Evolutionary conservation across 2,113 vertebrate genomes (phyloP).

Genomic region (Puffinus mauretanicus): DNA sequence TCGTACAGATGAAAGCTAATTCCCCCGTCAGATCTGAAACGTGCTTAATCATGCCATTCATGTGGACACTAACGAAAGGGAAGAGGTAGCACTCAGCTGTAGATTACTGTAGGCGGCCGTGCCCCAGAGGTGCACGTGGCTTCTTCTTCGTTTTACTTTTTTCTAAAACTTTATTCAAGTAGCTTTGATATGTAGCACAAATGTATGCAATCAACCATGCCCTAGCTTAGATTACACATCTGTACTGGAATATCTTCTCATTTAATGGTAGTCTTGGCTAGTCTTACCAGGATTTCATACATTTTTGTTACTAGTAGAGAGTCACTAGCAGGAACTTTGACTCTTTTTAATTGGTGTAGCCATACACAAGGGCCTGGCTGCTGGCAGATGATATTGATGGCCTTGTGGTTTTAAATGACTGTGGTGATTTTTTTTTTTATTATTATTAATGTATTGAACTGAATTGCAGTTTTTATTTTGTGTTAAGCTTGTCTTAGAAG

Average conservation of each 20-base stretch:
- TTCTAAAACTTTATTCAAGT: neutral
- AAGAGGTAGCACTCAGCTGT: neutral
- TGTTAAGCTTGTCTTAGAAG: neutral
- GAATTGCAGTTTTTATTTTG: conserved; percentile 18
- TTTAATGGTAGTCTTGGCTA: neutral
- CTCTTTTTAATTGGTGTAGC: neutral
- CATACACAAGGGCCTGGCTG: conserved; percentile 41
- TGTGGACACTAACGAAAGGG: neutral
- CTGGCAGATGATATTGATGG: conserved; percentile 37
- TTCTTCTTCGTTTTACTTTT: neutral
- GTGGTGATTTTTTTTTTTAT: neutral
- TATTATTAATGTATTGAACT: conserved; percentile 24
- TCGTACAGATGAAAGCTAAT: accelerated
- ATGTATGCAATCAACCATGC: neutral
- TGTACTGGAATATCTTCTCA: neutral
- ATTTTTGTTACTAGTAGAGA: neutral
- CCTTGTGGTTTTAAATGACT: conserved; percentile 12
- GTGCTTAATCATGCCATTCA: neutral
- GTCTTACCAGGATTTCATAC: neutral
- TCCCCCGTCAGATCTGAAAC: neutral
- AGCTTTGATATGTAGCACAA: neutral
- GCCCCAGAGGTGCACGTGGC: neutral
- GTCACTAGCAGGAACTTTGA: conserved; percentile 38
- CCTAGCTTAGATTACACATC: neutral
- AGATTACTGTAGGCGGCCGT: neutral